Base-by-base conservation (phyloP, 2,888 invertebrate species). In the Mythimna vitellina region DNA sequence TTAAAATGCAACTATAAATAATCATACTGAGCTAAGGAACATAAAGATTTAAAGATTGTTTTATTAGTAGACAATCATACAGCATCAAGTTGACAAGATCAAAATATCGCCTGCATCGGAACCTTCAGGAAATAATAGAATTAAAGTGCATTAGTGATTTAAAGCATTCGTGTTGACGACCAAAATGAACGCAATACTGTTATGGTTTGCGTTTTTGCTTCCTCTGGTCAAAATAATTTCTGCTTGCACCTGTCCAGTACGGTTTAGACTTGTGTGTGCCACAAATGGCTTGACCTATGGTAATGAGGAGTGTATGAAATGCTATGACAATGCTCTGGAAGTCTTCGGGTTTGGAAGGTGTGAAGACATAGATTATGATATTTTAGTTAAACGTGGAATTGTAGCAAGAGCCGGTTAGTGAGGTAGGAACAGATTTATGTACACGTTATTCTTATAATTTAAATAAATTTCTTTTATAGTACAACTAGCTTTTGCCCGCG, bases 141-240 rank as follows among this genome's bases (percentile, higher is more conserved):
- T 7, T 10, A n/a, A 42, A 29, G 14, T 32, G 0, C 22, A 46
- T 25, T 20, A 54, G 1, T n/a, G 9, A 1, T 46, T 54, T 22
- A n/a, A 62, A 53, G 32, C 14, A 46, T 6, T 22, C 22, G 20
- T 25, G 46, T n/a, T 51, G 1, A 10, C 10, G 9, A 53, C 5
- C 20, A 3, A 57, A 17, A 76, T 76, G 78, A 78, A 65, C 42
- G 20, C 22, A 6, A 14, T 60, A 14, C 7, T 78, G n/a, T 14
- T 64, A 5, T 63, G 32, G 12, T 54, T 49, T 2, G 12, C 20
- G 22, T 17, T 78, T 17, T 32, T 65, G 12, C 0, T 76, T 20
- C 20, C 54, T 8, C 17, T 69, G 12, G n/a, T 9, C 4, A 17
- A 29, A 17, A 22, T 35, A 5, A 14, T 1, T 7, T 0, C 5